These are phyloP conservation scores for Phrynosoma platyrhinos DNA, from an alignment of 2,113 vertebrate genomes.

Conservation along the genomic window DNA sequence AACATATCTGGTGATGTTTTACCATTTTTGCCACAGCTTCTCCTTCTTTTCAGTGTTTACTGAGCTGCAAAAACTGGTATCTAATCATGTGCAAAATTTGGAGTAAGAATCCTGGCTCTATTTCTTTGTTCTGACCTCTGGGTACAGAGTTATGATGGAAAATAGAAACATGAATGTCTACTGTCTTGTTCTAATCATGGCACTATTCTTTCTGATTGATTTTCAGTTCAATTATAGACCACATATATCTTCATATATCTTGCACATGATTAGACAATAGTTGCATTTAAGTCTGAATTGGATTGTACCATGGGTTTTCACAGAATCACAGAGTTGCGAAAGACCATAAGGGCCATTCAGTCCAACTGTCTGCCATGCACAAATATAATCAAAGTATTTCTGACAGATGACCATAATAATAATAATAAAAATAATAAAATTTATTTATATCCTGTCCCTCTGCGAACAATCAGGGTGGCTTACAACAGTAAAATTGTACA, in stretches of 20 bases:
- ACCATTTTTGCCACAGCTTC: neutral
- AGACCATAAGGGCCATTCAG: too few species aligned
- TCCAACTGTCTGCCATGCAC: too few species aligned
- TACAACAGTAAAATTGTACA: too few species aligned
- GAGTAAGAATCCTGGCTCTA: neutral
- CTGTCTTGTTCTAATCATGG: neutral
- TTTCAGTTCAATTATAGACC: neutral
- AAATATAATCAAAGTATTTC: too few species aligned
- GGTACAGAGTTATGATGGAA: neutral
- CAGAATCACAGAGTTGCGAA: too few species aligned
- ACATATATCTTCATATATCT: neutral
- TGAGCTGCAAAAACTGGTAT: neutral
- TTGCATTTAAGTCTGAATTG: neutral
- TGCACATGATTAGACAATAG: too few species aligned
- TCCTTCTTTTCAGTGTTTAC: neutral
- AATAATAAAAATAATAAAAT: too few species aligned
- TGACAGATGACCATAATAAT: too few species aligned
- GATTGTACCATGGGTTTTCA: neutral
- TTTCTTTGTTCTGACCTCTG: neutral
- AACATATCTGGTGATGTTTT: neutral
- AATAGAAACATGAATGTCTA: neutral
- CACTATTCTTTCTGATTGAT: neutral
- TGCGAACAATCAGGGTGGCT: too few species aligned
- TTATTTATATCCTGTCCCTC: too few species aligned
- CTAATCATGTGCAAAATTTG: neutral